Base-by-base conservation (phyloP, 2,113 vertebrate genomes). In the Prionailurus viverrinus region DNA sequence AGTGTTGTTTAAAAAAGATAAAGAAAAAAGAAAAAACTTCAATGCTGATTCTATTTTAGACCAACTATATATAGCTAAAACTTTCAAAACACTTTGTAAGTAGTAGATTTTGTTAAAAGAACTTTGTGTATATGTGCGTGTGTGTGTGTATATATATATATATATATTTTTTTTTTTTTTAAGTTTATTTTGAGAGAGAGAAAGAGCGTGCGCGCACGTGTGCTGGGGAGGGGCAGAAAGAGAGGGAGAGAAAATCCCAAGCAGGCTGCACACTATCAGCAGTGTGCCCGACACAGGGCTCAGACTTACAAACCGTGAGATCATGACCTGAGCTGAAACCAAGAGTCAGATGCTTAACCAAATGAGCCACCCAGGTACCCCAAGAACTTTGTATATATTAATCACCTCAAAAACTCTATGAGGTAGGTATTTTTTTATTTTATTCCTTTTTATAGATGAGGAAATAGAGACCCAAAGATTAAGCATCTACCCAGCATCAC, bases 21-120 rank as follows among this genome's bases (percentile, higher is more conserved):
- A 61, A 61, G 58, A 61, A 74, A 58, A 96, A 89, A 89, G n/a
- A 63, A 74, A 91, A 61, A 71, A 55, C 7, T 88, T 80, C n/a
- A 68, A 93, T 73, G 29, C 16, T 61, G 9, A 94, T 95, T 97
- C 71, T 89, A 82, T 73, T 96, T 96, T 84, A 90, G 27, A 89
- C 5, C 74, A 97, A 85, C 6, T 31, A 29, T 73, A 45, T 39
- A 66, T 68, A 87, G 29, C n/a, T 96, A 73, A 61, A 90, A 78
- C 25, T 91, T 94, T 76, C 58, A 94, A 91, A 97, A 94, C 12
- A 80, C 29, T 79, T 41, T 36, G 66, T 33, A 80, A 93, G 3
- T 25, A 76, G 15, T 69, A 79, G 19, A 16, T 3, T 31, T 25
- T 85, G 23, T 78, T 73, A 74, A 61, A 61, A 61, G 55, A 58